A percentile compares a stretch with the other conserved stretches of the same genome.
phyloP scores from a whole-genome alignment of 1,140 invertebrate species.

The Batillaria attramentaria region DNA sequence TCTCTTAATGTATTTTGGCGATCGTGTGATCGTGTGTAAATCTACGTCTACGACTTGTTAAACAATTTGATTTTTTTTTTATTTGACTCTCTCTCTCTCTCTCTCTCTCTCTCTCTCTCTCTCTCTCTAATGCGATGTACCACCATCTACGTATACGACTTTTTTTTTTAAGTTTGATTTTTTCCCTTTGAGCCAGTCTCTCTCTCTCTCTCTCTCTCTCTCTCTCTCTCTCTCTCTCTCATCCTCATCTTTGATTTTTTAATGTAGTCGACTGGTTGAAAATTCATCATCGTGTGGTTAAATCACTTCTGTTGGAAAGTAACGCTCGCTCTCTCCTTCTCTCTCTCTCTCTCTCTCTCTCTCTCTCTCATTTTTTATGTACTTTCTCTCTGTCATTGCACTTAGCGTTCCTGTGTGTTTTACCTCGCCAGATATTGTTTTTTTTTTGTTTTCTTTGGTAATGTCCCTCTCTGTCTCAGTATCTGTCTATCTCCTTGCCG shows the following conservation, averaged over 20 bases:
- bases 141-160: background rate
- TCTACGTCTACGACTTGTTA: too few relatives aligned
- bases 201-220: background rate
- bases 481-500: too few relatives aligned
- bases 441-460: background rate
- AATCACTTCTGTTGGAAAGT: too few relatives aligned
- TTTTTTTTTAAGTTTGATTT: background rate
- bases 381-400: background rate
- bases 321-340: background rate
- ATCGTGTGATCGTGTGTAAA: background rate
- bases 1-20: background rate
- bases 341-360: conserved; percentile 1
- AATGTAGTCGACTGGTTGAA: too few relatives aligned
- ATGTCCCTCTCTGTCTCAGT: background rate
- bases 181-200: background rate
- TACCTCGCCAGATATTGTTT: background rate
- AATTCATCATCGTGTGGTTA: too few relatives aligned
- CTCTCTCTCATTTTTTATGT: background rate
- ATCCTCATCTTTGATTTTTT: background rate
- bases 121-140: too few relatives aligned
- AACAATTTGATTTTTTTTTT: too few relatives aligned
- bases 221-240: background rate
- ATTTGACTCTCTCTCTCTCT: background rate
- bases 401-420: background rate
- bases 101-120: background rate